Base-by-base conservation (phyloP, 2,797 vertebrate genomes). In the Myripristis jacobus region DNA sequence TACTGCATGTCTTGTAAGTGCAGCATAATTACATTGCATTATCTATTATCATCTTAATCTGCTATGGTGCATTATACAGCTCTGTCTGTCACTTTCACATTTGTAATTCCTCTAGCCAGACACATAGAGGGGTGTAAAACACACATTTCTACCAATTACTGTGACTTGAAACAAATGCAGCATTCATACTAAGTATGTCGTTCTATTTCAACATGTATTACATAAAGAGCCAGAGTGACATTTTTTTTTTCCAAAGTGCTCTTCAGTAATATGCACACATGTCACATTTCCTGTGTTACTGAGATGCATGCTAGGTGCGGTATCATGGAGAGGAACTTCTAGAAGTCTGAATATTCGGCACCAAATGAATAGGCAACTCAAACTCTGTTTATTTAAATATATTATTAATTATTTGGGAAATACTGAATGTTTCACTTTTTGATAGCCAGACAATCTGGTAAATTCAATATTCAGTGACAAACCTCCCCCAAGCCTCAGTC, bases 21-120 rank as follows among this genome's bases (percentile, higher is more conserved):
- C 2, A 54, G 34, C 58, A 47, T 79, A 72, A 83, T 78, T 79
- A 83, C 44, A 8, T 43, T 24, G 19, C 24, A 22, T 79, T 73
- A 83, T 83, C 77, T 52, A 27, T 70, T 65, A 74, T 62, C 66
- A 77, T 85, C 79, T 80, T 79, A 73, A 80, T 73, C 71, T 66
- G 63, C 58, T 61, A 41, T 13, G 68, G 63, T 72, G 63, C 62
- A 46, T 82, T 74, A 73, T 0, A 54, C 29, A 57, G 66, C 78
- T 73, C 54, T 72, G 66, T 82, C 12, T 63, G 70, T 66, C 61
- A 56, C 44, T 21, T 55, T 53, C 0, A 66, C 34, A 36, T 9
- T 36, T 9, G 9, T 36, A 36, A 36, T 36, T 11, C 34, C 34
- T 36, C 34, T 69, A 38, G 73, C 10, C 11, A 8, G 18, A 16